Conservation (phyloP, 2,113 vertebrate species). For the Oreocharis arfaki region DNA sequence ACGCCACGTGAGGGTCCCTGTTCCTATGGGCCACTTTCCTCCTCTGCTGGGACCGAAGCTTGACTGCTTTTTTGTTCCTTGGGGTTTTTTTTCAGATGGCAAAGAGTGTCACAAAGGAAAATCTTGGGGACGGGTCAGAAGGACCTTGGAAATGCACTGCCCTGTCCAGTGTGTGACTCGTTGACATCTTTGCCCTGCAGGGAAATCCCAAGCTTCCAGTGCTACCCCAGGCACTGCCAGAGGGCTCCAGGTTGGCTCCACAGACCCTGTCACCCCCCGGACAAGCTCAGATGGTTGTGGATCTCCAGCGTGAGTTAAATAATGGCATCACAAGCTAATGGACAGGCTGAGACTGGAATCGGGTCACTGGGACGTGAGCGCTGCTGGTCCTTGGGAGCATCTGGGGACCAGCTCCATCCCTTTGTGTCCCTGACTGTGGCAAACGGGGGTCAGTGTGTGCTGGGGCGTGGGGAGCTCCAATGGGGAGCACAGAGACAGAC, state of each 20-base stretch:
- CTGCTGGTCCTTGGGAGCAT: not conserved
- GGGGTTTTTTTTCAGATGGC: not conserved
- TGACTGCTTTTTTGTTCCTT: not conserved
- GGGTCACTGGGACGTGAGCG: fast-evolving
- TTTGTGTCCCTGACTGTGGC: fast-evolving
- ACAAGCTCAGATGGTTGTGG: not conserved
- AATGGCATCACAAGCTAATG: not conserved
- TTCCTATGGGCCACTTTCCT: not conserved
- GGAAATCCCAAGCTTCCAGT: not conserved
- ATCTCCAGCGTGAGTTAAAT: not conserved
- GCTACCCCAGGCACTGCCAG: not conserved
- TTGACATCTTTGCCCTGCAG: not conserved
- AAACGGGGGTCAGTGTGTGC: fast-evolving
- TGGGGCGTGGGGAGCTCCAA: fast-evolving
- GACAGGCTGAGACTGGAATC: not conserved
- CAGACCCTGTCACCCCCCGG: fast-evolving
- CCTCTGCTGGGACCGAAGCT: not conserved
- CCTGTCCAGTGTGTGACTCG: not conserved
- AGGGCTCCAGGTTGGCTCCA: not conserved
- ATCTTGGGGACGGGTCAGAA: not conserved
- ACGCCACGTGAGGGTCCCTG: not conserved
- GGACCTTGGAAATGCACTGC: not conserved
- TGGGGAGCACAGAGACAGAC: not conserved
- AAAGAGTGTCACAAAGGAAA: not conserved
- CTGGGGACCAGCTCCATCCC: not conserved